These are phyloP conservation scores for Lumbricus terrestris DNA, from an alignment of 2,888 invertebrate species.

Conservation along the genomic window DNA sequence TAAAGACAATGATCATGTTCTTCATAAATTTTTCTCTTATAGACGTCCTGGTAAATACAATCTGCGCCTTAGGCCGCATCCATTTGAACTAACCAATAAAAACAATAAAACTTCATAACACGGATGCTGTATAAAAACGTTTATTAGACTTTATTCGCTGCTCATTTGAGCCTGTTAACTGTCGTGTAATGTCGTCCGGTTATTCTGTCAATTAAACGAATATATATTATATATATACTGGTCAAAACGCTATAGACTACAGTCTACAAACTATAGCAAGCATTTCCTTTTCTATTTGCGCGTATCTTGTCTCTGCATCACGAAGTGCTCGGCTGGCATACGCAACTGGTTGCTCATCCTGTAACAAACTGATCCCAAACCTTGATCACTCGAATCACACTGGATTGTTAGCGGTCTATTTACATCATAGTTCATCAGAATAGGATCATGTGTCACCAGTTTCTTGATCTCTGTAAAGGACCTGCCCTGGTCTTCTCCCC, in stretches of 20 bases:
- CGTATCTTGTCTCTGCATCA: constrained; percentile 36
- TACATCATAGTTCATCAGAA: constrained; percentile 33
- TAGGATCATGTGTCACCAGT: constrained; percentile 34
- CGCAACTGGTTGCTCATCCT: constrained; percentile 26
- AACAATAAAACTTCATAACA: no score
- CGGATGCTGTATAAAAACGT: no score
- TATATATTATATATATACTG: no score
- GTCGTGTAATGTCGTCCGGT: no score
- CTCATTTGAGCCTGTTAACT: no score
- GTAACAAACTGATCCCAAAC: not conserved
- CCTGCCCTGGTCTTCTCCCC: constrained; percentile 25
- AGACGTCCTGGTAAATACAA: no score
- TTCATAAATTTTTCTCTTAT: no score
- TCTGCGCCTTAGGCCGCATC: no score
- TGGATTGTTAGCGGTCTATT: constrained; percentile 26
- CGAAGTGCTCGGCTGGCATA: constrained; percentile 34
- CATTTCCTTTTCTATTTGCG: constrained; percentile 37
- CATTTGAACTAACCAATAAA: no score
- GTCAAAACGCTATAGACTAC: constrained; percentile 33
- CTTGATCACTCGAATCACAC: not conserved
- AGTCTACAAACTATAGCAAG: constrained; percentile 33
- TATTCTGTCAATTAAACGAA: no score
- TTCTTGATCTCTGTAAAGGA: constrained; percentile 31
- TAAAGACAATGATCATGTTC: no score
- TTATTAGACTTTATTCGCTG: no score